Base-by-base conservation (phyloP, 2,797 vertebrate species). In the Eulemur coronatus region DNA sequence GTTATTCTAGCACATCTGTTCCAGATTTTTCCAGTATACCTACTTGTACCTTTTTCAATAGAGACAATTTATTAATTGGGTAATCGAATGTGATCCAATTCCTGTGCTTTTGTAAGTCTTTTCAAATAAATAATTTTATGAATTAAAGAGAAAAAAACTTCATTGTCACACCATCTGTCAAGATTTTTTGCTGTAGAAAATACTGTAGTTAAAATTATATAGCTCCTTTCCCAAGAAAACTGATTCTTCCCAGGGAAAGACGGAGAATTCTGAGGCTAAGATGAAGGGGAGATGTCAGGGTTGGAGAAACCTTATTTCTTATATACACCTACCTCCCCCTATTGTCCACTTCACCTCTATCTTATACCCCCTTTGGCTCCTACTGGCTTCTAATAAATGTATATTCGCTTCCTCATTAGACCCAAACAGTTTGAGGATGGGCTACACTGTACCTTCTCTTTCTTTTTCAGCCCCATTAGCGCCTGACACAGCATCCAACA, bases 141-240 rank as follows among this genome's bases (percentile, higher is more conserved):
- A 55, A 90, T 72, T 65, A 50, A 9, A 15, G 48, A 89, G 63
- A 89, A 82, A 65, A 69, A 57, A 57, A 4, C 9, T 5, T n/a
- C 26, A 63, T 59, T 43, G 35, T 79, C 6, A 67, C 1, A 61
- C 17, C 4, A 41, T 55, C 12, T 59, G 33, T 80, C 35, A 30
- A 85, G 35, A 73, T 15, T 18, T 92, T 70, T 92, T 84, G 18
- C 35, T 75, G 63, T 81, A 75, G 65, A 92, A 89, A 95, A n/a
- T 43, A 33, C 20, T 38, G 9, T 76, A 46, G 72, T 67, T 91
- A 89, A 95, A 88, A 52, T 17, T 55, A 67, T 12, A 28, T 20
- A 28, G 67, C 0, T 85, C n/a, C 38, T 97, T 89, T 82, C 24
- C 61, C 28, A 76, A 38, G 46, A 52, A 65, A 84, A 91, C 14